Conservation (phyloP, 2,797 vertebrate genomes). For the Anisognathus igniventris region DNA sequence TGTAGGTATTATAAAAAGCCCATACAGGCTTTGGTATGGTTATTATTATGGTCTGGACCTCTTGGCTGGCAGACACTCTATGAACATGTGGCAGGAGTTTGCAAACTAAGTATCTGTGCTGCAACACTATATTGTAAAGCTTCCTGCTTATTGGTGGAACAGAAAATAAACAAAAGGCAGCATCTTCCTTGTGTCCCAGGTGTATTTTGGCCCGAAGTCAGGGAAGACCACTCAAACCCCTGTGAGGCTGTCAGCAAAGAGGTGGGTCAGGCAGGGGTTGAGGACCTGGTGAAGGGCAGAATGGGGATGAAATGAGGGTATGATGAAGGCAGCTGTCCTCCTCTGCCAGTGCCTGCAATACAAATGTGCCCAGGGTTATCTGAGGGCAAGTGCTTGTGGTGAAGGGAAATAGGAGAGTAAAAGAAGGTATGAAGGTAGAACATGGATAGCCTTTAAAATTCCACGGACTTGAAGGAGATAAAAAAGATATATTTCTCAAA, state of each 20-base stretch:
- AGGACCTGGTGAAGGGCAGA: background rate
- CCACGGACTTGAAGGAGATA: background rate
- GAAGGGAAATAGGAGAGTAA: background rate
- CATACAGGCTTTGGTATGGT: background rate
- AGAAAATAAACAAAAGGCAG: background rate
- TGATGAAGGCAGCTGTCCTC: background rate
- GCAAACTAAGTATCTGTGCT: background rate
- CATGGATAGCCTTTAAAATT: background rate
- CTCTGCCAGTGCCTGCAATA: background rate
- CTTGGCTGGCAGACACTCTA: background rate
- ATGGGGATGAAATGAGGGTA: background rate
- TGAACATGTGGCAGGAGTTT: background rate
- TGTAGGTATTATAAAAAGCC: background rate
- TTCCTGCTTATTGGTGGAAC: background rate
- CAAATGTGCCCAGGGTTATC: accelerated
- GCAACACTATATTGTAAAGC: background rate
- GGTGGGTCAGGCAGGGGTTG: background rate
- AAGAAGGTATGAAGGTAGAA: background rate
- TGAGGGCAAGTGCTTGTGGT: background rate
- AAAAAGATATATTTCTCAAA: background rate
- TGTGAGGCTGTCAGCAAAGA: background rate
- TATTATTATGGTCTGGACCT: background rate
- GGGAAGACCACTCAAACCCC: background rate
- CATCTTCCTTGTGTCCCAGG: background rate
- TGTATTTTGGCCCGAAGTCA: background rate